Base-by-base conservation (phyloP, 2,888 invertebrate genomes). In the Erebia epiphron region DNA sequence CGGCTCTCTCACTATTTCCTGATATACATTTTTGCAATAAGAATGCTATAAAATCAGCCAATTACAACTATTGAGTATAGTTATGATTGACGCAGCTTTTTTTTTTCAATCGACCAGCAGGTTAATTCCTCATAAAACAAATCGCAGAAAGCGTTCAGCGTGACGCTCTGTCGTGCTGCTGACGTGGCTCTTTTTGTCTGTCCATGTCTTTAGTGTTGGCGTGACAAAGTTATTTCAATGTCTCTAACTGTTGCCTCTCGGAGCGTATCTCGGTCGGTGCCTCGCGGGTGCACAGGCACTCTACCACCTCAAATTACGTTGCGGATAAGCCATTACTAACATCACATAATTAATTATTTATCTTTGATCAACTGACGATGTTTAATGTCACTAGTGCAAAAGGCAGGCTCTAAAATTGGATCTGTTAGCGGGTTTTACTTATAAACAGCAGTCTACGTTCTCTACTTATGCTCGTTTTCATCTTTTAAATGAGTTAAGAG, bases 201-300 rank as follows among this genome's bases (percentile, higher is more conserved):
- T 16, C 18, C 43, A 5, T 13, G 56, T 26, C 14, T 21, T 57
- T 49, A 86, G 82, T 80, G 74, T 77, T 82, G 82, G 82, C 89
- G 84, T 88, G 87, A 89, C 87, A 88, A 86, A 86, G 83, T 85
- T 87, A 89, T 90, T 90, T 90, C 88, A 89, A 89, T 89, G 84
- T 81, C 78, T 90, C 78, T 90, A 89, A 90, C 89, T 86, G 90
- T 88, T 81, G 79, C 80, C 78, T 56, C 70, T 66, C 58, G 49
- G 54, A 56, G 68, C 61, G 57, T 21, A 70, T 66, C 61, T 46
- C 60, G 65, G 70, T 67, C 71, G 67, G 41, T 64, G 62, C 41
- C 65, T 70, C 61, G 16, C 64, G 64, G 21, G 18, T 49, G 64
- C 69, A 69, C 46, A 66, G 57, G 54, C 69, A 69, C 46, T 68